Evolutionary conservation across 2,888 invertebrate species (phyloP).

Genomic region (Lasius platythorax): DNA sequence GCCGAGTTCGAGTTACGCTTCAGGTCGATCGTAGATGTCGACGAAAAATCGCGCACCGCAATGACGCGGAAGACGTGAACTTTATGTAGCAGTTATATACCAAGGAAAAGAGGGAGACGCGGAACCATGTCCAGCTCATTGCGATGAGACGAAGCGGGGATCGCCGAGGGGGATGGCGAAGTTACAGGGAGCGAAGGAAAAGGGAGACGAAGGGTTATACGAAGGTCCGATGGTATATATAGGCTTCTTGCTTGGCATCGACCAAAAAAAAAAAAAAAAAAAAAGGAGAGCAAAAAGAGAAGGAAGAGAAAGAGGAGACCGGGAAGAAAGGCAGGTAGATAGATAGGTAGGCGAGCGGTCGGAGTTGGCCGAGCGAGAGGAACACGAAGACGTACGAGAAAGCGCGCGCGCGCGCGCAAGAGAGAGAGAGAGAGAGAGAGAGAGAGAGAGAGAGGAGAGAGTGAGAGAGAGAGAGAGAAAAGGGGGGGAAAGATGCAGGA

Average conservation of each 20-base stretch:
- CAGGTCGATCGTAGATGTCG: constrained; percentile 59
- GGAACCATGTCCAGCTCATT: constrained; percentile 30
- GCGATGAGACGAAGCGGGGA: constrained; percentile 27
- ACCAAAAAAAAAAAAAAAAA: constrained; percentile 62
- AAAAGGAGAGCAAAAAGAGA: constrained; percentile 55
- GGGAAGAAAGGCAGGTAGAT: constrained; percentile 68
- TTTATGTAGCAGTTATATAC: constrained; percentile 75
- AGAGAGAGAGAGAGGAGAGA: constrained; percentile 24
- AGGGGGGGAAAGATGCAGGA: constrained; percentile 47
- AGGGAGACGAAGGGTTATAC: constrained; percentile 66
- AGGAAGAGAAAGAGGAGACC: constrained; percentile 48
- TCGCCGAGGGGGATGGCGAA: constrained; percentile 40
- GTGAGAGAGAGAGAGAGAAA: no score
- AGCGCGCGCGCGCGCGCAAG: constrained; percentile 49
- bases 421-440: constrained; percentile 43
- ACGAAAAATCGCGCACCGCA: constrained; percentile 78
- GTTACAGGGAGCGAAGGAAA: constrained; percentile 24
- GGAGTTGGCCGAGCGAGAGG: constrained; percentile 67
- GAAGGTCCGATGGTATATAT: constrained; percentile 67
- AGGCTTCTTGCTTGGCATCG: constrained; percentile 70
- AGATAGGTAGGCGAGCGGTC: constrained; percentile 76
- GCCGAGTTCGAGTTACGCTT: constrained; percentile 74
- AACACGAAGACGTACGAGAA: constrained; percentile 56
- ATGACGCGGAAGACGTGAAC: constrained; percentile 81
- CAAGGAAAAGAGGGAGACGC: constrained; percentile 30